Evolutionary conservation across 2,888 invertebrate species (phyloP).

Genomic region (Hoplodrina ambigua): DNA sequence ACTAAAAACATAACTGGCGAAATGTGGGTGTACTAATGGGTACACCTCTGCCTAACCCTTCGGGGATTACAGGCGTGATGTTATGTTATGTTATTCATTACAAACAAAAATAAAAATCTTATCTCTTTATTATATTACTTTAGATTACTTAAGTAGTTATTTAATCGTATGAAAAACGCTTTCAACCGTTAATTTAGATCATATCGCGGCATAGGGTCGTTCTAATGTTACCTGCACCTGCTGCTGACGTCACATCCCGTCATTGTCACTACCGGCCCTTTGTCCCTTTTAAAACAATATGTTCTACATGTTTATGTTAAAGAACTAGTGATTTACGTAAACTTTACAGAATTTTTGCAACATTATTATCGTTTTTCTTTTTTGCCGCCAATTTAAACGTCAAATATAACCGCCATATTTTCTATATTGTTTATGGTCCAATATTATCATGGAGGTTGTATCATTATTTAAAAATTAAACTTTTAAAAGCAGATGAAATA

Average conservation of each 20-base stretch:
- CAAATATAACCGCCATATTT: background rate
- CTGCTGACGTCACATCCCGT: constrained; percentile 75
- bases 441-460: background rate
- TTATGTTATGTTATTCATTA: no score
- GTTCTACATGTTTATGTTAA: constrained; percentile 37
- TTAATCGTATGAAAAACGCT: constrained; percentile 23
- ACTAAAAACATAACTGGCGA: no score
- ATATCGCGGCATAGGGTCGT: constrained; percentile 42
- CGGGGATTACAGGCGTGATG: no score
- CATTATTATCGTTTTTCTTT: background rate
- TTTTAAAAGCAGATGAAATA: constrained; percentile 50
- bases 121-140: no score
- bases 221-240: constrained; percentile 71
- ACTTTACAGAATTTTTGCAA: background rate
- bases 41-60: no score
- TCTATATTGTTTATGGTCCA: constrained; percentile 20
- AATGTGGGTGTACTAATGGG: no score
- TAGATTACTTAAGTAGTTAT: no score
- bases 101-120: no score
- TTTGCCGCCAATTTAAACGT: constrained; percentile 6
- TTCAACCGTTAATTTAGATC: constrained; percentile 32
- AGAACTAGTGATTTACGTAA: background rate
- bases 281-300: constrained; percentile 61
- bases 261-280: constrained; percentile 67
- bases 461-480: constrained; percentile 34